Conservation (phyloP, 2,113 vertebrate genomes). For the Solea solea region DNA sequence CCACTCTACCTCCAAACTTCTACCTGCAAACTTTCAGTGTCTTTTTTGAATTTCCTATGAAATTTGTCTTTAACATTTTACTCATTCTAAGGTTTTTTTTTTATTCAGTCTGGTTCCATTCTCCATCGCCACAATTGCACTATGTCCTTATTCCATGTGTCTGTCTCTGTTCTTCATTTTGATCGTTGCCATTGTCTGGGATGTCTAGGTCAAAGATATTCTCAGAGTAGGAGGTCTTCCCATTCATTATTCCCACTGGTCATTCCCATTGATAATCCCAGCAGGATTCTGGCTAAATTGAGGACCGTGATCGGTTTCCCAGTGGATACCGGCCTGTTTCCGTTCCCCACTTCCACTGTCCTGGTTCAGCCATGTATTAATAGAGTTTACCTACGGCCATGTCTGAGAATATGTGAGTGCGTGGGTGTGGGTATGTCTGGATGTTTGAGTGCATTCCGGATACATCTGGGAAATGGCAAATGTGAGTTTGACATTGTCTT, state of each 20-base stretch:
- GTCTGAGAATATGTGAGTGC: conserved; percentile 32
- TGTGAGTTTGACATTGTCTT: not conserved
- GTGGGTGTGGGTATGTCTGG: conserved; percentile 19
- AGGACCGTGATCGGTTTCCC: conserved; percentile 64
- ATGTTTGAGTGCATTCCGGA: conserved; percentile 1
- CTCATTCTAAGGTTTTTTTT: no score
- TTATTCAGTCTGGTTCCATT: no score
- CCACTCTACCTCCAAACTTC: not conserved
- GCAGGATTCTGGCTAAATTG: conserved; percentile 56
- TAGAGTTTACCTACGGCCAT: conserved; percentile 63
- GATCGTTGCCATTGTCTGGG: not conserved
- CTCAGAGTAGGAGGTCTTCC: conserved; percentile 42
- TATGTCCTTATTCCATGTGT: no score
- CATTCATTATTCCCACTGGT: conserved; percentile 59
- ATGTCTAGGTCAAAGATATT: conserved; percentile 45
- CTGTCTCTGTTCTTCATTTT: not conserved
- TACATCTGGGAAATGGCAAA: not conserved
- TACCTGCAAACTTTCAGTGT: no score
- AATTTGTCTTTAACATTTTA: no score
- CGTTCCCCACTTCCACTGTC: conserved; percentile 77
- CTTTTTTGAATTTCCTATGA: no score
- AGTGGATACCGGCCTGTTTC: conserved; percentile 72
- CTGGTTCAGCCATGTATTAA: conserved; percentile 77
- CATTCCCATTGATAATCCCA: conserved; percentile 64
- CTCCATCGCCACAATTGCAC: no score